Evolutionary conservation across 2,797 vertebrate genomes (phyloP).

Genomic region (Urosaurus nigricauda): DNA sequence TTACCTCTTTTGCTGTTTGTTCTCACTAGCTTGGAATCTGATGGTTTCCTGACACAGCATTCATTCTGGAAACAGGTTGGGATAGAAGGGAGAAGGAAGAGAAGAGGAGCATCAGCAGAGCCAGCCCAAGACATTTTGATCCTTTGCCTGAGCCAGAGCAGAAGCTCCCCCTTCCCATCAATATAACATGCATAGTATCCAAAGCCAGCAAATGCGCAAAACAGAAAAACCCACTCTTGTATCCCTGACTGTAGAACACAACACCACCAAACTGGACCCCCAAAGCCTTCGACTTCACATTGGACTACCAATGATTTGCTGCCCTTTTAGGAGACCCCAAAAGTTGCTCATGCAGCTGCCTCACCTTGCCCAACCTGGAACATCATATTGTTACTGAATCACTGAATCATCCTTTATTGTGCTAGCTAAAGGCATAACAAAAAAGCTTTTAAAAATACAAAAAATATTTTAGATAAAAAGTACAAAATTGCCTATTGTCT

Average conservation of each 20-base stretch:
- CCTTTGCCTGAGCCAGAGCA: neutral
- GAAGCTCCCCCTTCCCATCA: neutral
- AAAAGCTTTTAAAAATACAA: too few relatives aligned
- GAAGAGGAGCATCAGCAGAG: neutral
- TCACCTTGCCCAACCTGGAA: neutral
- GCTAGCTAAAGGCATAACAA: too few relatives aligned
- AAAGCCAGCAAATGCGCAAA: neutral
- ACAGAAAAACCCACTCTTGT: neutral
- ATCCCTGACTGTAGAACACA: neutral
- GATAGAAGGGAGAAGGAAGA: neutral
- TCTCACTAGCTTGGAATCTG: conserved; percentile 48
- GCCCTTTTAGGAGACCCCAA: too few relatives aligned
- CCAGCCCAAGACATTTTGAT: neutral
- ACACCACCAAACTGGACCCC: too few relatives aligned
- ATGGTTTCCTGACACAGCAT: conserved; percentile 44
- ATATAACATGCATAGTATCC: neutral
- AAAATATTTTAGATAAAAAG: too few relatives aligned
- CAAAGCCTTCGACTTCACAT: too few relatives aligned
- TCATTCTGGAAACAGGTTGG: conserved; percentile 50
- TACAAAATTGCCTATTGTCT: too few relatives aligned
- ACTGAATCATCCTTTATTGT: too few relatives aligned
- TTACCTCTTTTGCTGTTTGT: conserved; percentile 72
- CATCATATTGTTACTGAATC: too few relatives aligned
- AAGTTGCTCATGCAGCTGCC: too few relatives aligned
- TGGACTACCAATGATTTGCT: neutral